Conservation (phyloP, 2,797 vertebrate species). For the Mormyrops attenuatus region DNA sequence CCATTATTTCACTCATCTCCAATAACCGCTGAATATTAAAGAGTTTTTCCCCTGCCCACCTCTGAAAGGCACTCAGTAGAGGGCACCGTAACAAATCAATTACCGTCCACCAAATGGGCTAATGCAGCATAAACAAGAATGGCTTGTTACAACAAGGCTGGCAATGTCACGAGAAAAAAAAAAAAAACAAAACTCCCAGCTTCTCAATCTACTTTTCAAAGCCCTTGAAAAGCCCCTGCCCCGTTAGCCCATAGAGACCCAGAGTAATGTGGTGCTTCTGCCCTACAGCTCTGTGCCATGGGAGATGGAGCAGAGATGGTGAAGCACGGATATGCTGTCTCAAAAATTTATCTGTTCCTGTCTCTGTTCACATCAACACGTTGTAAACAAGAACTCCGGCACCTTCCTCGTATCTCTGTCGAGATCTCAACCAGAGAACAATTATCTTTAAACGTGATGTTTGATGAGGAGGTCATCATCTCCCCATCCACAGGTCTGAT, state of each 20-base stretch:
- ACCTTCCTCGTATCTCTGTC: not conserved
- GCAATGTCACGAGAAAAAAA: not conserved
- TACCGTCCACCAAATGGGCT: conserved; percentile 10
- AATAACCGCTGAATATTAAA: not conserved
- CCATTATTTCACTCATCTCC: conserved; percentile 2
- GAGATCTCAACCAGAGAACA: not conserved
- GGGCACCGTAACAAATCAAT: conserved; percentile 5
- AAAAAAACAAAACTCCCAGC: not conserved
- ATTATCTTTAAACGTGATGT: not conserved
- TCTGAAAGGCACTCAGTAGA: not conserved
- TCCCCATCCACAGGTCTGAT: not conserved
- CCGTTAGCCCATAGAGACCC: not conserved
- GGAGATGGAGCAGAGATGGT: not conserved
- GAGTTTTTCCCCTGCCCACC: not conserved
- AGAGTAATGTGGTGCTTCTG: not conserved
- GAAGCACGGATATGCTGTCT: not conserved
- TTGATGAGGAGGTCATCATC: not conserved
- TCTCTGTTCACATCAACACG: not conserved
- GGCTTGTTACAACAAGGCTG: conserved; percentile 3
- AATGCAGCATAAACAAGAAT: conserved; percentile 1
- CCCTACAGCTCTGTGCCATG: not conserved
- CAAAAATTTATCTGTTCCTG: not conserved
- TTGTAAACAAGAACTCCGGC: not conserved
- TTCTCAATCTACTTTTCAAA: not conserved
- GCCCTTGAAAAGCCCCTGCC: not conserved